phyloP scores from a whole-genome alignment of 2,888 invertebrate genomes.

The Hermaeophaga mercurialis region DNA sequence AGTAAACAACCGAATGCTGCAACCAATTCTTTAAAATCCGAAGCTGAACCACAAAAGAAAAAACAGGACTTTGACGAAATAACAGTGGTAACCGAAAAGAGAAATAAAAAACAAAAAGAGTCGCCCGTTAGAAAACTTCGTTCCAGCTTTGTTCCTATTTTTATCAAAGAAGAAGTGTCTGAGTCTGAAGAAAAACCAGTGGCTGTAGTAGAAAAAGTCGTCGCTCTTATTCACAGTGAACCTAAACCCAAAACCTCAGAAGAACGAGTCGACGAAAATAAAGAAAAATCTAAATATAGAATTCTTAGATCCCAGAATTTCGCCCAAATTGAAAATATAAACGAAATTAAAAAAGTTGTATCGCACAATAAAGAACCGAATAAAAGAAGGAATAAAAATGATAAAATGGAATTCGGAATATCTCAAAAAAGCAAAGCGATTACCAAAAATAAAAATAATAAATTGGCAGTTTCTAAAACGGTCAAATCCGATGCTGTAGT shows the following conservation, averaged over 20 bases:
- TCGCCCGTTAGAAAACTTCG: slow-evolving; percentile 11
- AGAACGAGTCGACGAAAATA: neutral
- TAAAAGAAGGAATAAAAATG: neutral
- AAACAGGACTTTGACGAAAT: slow-evolving; percentile 25
- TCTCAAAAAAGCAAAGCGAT: slow-evolving; percentile 8
- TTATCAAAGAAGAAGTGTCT: neutral
- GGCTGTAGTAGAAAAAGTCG: slow-evolving; percentile 23
- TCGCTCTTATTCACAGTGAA: slow-evolving; percentile 27
- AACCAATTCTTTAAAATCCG: too few relatives aligned
- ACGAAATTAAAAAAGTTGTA: slow-evolving; percentile 1
- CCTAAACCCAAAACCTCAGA: slow-evolving; percentile 16
- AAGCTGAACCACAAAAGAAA: neutral
- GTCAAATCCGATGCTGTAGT: neutral
- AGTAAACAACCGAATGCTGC: too few relatives aligned
- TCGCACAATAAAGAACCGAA: neutral
- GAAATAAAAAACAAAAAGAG: slow-evolving; percentile 13
- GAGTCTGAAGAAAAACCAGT: slow-evolving; percentile 2
- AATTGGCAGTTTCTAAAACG: neutral
- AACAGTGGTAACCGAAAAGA: slow-evolving; percentile 16
- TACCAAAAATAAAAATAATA: slow-evolving; percentile 5
- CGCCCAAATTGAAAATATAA: neutral
- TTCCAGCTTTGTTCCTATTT: slow-evolving; percentile 9
- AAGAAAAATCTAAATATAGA: neutral
- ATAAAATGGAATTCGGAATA: neutral
- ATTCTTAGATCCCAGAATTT: slow-evolving; percentile 17